Conservation (phyloP, 2,113 vertebrate genomes). For the Lamprotornis superbus region DNA sequence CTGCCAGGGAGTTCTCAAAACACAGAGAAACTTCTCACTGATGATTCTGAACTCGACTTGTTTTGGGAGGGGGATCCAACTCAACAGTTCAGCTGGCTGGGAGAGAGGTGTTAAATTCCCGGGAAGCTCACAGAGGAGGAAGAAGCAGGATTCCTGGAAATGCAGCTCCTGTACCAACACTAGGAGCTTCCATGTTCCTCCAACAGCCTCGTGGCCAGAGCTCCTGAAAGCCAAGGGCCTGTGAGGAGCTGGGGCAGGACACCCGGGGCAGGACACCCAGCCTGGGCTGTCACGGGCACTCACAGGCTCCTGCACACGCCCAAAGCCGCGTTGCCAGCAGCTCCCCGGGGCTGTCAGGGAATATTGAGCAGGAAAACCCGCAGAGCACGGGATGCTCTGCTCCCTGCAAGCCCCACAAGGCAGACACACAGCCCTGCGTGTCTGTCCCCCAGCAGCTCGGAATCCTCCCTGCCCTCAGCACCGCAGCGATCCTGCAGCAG, state of each 20-base stretch:
- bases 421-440: background rate
- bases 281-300: background rate
- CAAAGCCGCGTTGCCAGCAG: background rate
- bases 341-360: background rate
- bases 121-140: background rate
- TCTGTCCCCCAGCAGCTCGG: background rate
- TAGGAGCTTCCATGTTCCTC: background rate
- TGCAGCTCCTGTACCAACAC: background rate
- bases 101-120: background rate
- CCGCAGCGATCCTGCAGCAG: background rate
- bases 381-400: background rate
- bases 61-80: background rate
- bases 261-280: background rate
- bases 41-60: fast-evolving
- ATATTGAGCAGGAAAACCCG: fast-evolving
- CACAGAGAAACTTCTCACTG: background rate
- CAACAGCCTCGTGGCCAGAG: background rate
- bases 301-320: background rate
- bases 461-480: background rate
- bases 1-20: background rate
- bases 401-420: background rate
- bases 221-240: background rate
- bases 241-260: background rate
- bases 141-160: background rate
- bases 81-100: background rate